phyloP scores from a whole-genome alignment of 2,888 invertebrate species.

The Parnassius glacialis region DNA sequence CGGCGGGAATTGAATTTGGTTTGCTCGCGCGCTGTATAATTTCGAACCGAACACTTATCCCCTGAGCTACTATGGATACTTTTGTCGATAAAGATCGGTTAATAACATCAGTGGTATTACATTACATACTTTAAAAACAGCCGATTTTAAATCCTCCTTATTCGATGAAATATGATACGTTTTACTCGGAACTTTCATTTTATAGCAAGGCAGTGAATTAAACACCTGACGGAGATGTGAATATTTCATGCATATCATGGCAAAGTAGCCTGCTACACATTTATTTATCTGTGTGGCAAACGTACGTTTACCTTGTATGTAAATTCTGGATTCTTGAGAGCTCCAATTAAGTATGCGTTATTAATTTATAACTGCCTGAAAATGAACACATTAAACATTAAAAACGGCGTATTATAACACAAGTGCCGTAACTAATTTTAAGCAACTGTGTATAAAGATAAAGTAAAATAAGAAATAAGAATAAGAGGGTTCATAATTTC shows the following conservation, averaged over 20 bases:
- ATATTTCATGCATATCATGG: slow-evolving; percentile 21
- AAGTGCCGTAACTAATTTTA: slow-evolving; percentile 22
- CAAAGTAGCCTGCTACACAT: not conserved
- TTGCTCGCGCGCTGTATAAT: too few relatives aligned
- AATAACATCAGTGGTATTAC: not conserved
- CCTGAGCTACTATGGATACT: too few relatives aligned
- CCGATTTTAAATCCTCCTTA: too few relatives aligned
- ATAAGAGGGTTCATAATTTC: too few relatives aligned
- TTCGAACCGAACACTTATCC: too few relatives aligned
- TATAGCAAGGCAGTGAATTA: slow-evolving; percentile 8
- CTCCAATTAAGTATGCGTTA: slow-evolving; percentile 25
- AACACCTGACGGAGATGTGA: slow-evolving; percentile 18
- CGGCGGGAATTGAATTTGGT: too few relatives aligned
- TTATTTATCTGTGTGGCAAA: not conserved
- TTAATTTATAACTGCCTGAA: slow-evolving; percentile 23
- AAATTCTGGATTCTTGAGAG: slow-evolving; percentile 22
- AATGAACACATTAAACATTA: slow-evolving; percentile 12
- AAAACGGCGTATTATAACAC: slow-evolving; percentile 18
- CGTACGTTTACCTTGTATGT: slow-evolving; percentile 8
- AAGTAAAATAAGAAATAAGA: too few relatives aligned
- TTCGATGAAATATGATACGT: too few relatives aligned
- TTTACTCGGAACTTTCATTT: not conserved
- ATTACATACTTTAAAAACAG: too few relatives aligned
- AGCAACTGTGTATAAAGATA: not conserved
- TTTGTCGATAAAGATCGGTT: too few relatives aligned